Conservation (phyloP, 2,797 vertebrate genomes). For the Acrocephalus scirpaceus region DNA sequence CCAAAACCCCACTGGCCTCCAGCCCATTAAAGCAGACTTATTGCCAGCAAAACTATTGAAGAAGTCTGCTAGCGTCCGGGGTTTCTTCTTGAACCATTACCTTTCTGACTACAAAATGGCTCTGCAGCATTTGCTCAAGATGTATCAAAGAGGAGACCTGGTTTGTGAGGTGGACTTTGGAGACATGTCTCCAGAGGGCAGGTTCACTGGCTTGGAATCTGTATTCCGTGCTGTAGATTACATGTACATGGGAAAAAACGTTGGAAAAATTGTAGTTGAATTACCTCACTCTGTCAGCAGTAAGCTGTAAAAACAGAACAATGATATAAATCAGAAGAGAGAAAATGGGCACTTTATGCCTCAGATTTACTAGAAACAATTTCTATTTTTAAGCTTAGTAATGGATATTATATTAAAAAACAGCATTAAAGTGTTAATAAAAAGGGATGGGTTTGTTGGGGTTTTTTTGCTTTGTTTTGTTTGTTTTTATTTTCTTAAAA, state of each 20-base stretch:
- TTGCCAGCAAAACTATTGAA: slow-evolving; percentile 87
- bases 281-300: slow-evolving; percentile 82
- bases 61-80: slow-evolving; percentile 88
- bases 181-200: slow-evolving; percentile 79
- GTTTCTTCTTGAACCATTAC: slow-evolving; percentile 92
- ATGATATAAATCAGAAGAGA: slow-evolving; percentile 75
- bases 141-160: slow-evolving; percentile 82
- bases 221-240: slow-evolving; percentile 91
- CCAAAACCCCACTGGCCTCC: slow-evolving; percentile 83
- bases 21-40: slow-evolving; percentile 75
- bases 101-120: slow-evolving; percentile 81
- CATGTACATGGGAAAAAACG: slow-evolving; percentile 91
- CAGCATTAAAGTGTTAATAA: slow-evolving; percentile 66
- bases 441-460: neutral
- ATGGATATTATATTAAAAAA: slow-evolving; percentile 67
- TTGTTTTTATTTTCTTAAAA: neutral
- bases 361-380: slow-evolving; percentile 68
- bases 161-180: slow-evolving; percentile 89
- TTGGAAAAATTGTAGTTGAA: slow-evolving; percentile 92
- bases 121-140: slow-evolving; percentile 82
- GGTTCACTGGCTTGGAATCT: slow-evolving; percentile 87
- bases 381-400: slow-evolving; percentile 57
- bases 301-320: slow-evolving; percentile 87
- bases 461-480: neutral
- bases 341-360: slow-evolving; percentile 66